Conservation (phyloP, 2,113 vertebrate genomes). For the Microcebus griseorufus region DNA sequence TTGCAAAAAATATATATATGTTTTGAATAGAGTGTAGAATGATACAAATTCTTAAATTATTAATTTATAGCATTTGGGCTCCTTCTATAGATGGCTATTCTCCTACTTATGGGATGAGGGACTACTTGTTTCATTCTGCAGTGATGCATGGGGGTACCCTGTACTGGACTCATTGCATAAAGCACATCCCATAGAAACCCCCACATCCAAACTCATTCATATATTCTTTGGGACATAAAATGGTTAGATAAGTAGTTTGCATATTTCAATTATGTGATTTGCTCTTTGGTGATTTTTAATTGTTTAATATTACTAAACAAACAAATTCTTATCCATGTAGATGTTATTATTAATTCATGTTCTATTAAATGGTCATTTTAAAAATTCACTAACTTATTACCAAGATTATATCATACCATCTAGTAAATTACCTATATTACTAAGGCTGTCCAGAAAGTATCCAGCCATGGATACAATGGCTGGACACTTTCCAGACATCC, state of each 20-base stretch:
- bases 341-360: not conserved
- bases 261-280: constrained; percentile 34
- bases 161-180: not conserved
- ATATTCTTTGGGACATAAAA: not conserved
- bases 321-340: not conserved
- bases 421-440: not conserved
- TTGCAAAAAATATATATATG: not conserved
- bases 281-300: not conserved
- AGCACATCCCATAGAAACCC: not conserved
- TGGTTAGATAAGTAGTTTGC: not conserved
- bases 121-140: not conserved
- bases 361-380: not conserved
- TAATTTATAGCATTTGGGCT: not conserved
- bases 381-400: not conserved
- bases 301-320: not conserved
- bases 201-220: not conserved
- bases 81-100: not conserved
- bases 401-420: not conserved
- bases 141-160: not conserved
- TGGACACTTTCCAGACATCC: too few species aligned
- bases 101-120: not conserved
- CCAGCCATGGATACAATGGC: too few species aligned
- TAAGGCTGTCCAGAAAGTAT: too few species aligned
- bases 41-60: not conserved
- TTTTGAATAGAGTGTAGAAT: not conserved